These are phyloP conservation scores for Platyura marginata DNA, from an alignment of 1,140 invertebrate species.

Conservation along the genomic window DNA sequence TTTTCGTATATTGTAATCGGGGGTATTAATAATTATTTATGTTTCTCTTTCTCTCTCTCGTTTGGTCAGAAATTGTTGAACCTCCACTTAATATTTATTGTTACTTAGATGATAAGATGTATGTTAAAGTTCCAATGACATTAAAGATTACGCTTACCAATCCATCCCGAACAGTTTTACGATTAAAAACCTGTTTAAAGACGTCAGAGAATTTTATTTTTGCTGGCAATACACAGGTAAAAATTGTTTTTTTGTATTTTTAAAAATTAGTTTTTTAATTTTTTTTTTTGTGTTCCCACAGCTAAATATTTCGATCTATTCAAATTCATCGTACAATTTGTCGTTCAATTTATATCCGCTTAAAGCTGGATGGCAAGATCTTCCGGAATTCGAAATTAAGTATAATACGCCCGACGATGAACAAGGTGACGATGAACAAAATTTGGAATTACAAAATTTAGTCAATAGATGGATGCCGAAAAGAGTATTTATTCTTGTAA, in stretches of 20 bases:
- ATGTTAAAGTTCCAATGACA: constrained; percentile 23
- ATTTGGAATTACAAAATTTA: constrained; percentile 16
- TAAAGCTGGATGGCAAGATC: constrained; percentile 21
- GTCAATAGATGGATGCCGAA: constrained; percentile 22
- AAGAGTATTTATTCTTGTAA: constrained; percentile 22
- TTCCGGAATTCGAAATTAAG: constrained; percentile 18
- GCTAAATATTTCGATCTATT: constrained; percentile 22
- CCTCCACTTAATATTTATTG: constrained; percentile 23
- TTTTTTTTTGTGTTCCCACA: constrained; percentile 4
- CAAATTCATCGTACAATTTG: constrained; percentile 18
- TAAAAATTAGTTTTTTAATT: background rate
- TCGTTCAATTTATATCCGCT: constrained; percentile 22
- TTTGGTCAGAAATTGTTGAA: constrained; percentile 14
- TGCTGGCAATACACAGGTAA: constrained; percentile 22
- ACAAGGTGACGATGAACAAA: constrained; percentile 16
- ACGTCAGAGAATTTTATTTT: constrained; percentile 24
- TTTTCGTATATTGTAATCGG: background rate
- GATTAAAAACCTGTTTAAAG: constrained; percentile 14
- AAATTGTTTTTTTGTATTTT: background rate
- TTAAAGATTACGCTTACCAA: constrained; percentile 21
- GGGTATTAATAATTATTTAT: background rate
- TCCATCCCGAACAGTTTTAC: constrained; percentile 16
- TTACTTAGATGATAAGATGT: constrained; percentile 24
- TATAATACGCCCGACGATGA: constrained; percentile 19
- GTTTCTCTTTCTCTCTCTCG: too few species aligned